These are phyloP conservation scores for Argya squamiceps DNA, from an alignment of 2,797 vertebrate genomes.

Conservation along the genomic window DNA sequence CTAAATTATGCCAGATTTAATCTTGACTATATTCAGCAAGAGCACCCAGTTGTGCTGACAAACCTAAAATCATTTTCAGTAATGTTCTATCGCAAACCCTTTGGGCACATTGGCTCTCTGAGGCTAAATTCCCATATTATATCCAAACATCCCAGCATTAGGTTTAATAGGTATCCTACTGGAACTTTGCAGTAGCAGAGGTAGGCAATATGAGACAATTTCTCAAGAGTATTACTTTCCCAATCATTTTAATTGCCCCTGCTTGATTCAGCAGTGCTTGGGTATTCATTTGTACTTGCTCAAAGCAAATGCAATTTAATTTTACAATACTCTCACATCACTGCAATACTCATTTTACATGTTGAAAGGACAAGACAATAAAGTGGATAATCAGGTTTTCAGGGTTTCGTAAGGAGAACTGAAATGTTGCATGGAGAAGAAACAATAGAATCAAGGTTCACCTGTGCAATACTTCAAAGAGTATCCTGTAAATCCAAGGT, in stretches of 20 bases:
- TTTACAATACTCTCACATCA: neutral
- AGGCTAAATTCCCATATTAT: neutral
- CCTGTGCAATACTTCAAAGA: neutral
- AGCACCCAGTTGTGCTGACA: slow-evolving; percentile 24
- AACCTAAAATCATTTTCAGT: neutral
- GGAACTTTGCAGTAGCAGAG: neutral
- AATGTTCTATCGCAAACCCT: neutral
- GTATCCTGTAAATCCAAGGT: neutral
- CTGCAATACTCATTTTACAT: neutral
- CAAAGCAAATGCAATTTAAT: slow-evolving; percentile 10
- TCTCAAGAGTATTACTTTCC: slow-evolving; percentile 51
- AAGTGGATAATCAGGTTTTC: neutral
- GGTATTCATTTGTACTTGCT: neutral
- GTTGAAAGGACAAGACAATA: neutral
- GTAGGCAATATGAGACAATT: neutral
- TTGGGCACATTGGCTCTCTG: neutral
- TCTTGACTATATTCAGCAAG: neutral
- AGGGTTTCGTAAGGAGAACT: neutral
- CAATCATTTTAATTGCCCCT: neutral
- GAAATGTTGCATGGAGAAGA: neutral
- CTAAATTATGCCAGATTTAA: slow-evolving; percentile 18
- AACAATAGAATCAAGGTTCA: neutral
- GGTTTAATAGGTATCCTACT: neutral
- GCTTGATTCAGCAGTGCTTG: neutral
- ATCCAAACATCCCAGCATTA: neutral